Base-by-base conservation (phyloP, 2,797 vertebrate species). In the Chaunax sp. region DNA sequence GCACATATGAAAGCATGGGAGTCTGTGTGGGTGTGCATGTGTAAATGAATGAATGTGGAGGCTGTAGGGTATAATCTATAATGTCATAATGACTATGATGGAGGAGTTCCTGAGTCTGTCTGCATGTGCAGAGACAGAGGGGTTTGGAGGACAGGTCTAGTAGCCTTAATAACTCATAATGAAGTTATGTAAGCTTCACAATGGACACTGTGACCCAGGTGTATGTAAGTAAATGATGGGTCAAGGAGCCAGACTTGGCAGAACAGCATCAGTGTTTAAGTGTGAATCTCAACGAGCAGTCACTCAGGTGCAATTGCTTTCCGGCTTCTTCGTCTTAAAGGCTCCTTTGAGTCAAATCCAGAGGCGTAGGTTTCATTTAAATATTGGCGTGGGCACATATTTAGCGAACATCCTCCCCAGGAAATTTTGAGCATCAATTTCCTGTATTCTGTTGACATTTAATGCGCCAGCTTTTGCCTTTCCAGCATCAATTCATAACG, bases 11-110 rank as follows among this genome's bases (percentile, higher is more conserved):
- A 23, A 35, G 58, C 53, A 10, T 10, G 52, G 26, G 54, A 38
- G 41, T 25, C 40, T 15, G 67, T 5, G 77, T 75, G 67, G 63
- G 77, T n/a, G 71, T 62, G 19, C 13, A 20, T 50, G 30, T 49
- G 53, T 57, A 69, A 53, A 28, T 58, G 46, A 82, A 74, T 78
- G 60, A 59, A 61, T 18, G 28, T 3, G 11, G 20, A 28, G 47
- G 15, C 16, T n/a, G n/a, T 6, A 16, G 6, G 22, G 4, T 60
- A 0, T 46, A 38, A 13, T 14, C 28, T 16, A 30, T 23, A 50
- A 22, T 65, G 14, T 69, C 23, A 25, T 9, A 35, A 22, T 38
- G 38, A 67, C 51, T 0, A 2, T 64, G 63, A 5, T 18, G n/a
- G 30, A 72, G 23, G 50, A 57, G 50, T 38, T 12, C 2, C 26